phyloP scores from a whole-genome alignment of 2,113 vertebrate genomes.

The Cyprinus carpio region DNA sequence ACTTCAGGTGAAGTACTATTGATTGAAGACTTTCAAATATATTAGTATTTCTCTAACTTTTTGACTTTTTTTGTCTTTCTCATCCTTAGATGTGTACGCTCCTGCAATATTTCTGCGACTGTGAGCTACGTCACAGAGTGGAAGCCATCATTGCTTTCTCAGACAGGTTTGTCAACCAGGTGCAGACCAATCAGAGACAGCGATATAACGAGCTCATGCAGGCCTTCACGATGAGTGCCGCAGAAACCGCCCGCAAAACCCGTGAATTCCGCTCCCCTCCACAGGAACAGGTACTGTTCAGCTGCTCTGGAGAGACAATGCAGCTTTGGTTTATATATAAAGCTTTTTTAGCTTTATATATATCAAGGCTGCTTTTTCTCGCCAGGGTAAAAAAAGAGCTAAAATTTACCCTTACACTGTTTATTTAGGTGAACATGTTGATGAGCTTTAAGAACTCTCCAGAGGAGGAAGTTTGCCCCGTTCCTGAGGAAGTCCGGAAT shows the following conservation, averaged over 20 bases:
- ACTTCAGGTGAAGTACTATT: constrained; percentile 78
- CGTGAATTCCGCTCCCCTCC: constrained; percentile 92
- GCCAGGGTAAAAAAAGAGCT: neutral
- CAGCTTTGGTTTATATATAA: no score
- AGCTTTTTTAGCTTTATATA: no score
- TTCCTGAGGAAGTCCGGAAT: constrained; percentile 82
- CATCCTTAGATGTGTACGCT: constrained; percentile 87
- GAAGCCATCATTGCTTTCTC: constrained; percentile 90
- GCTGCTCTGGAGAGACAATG: neutral
- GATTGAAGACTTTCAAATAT: neutral
- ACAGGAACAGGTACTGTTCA: constrained; percentile 85
- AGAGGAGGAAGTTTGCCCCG: constrained; percentile 80
- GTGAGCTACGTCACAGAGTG: constrained; percentile 91
- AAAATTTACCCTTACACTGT: neutral
- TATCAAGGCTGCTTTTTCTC: neutral
- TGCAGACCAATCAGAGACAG: constrained; percentile 86
- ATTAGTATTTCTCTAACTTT: neutral
- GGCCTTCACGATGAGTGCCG: constrained; percentile 88
- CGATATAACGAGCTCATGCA: constrained; percentile 87
- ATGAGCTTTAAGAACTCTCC: constrained; percentile 83
- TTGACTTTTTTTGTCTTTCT: neutral
- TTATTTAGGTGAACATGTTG: constrained; percentile 89
- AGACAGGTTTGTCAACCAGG: constrained; percentile 82
- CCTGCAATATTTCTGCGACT: constrained; percentile 94
- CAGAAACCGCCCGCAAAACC: constrained; percentile 90